Base-by-base conservation (phyloP, 2,113 vertebrate species). In the Elephas maximus region DNA sequence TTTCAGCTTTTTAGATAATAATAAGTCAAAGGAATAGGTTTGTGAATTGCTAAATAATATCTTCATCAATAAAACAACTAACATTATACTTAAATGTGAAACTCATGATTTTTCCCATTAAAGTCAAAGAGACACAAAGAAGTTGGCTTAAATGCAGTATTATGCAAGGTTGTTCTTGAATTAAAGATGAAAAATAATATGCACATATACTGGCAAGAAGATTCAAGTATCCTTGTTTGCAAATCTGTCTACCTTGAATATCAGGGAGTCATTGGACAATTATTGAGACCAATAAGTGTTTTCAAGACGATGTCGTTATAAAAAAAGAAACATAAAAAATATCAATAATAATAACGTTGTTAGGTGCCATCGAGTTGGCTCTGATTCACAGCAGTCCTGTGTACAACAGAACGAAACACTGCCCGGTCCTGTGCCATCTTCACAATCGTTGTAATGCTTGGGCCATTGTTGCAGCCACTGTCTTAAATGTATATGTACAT, bases 181-280 rank as follows among this genome's bases (percentile, higher is more conserved):
- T 88, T 98, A 74, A 84, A 69, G 26, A 45, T 62, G 89, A 97
- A 21, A 82, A 90, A 79, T 77, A 48, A 62, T 14, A 73, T n/a
- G 5, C 45, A 73, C 21, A 62, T 4, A 44, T 24, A 77, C 44
- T 92, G 51, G 77, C 24, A 76, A 92, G 73, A 77, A 90, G 33
- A 60, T 30, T 37, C 86, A 86, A 45, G 21, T 21, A 77, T n/a
- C 20, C 23, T n/a, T 65, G 12, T 26, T 92, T 79, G 2, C 1
- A 74, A 80, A 57, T 88, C 28, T 78, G 1, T 48, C 23, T 93
- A 24, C 23, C 14, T 90, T 76, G 37, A 90, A 62, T 89, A 83
- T 21, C 81, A 14, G 6, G 76, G n/a, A 60, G 86, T 96, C 48
- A 76, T 2, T 80, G 18, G 7, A 65, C 2, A 90, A 73, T 51